phyloP scores from a whole-genome alignment of 2,113 vertebrate genomes.

The Gymnogyps californianus region DNA sequence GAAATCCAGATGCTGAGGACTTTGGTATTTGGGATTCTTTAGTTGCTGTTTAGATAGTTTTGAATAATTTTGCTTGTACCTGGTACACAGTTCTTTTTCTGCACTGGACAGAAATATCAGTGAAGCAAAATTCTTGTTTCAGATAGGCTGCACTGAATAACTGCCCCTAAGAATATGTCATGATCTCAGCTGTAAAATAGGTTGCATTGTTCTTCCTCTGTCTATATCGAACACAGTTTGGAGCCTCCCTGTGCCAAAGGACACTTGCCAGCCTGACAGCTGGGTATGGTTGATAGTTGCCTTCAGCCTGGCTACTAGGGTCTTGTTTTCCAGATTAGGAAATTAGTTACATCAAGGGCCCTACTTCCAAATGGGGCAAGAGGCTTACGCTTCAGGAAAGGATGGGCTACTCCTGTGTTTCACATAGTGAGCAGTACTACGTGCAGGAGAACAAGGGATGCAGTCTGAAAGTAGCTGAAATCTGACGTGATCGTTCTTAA shows the following conservation, averaged over 20 bases:
- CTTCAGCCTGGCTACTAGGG: not conserved
- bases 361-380: not conserved
- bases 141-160: not conserved
- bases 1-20: not conserved
- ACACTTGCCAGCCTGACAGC: conserved; percentile 6
- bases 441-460: not conserved
- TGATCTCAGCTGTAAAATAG: conserved; percentile 17
- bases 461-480: not conserved
- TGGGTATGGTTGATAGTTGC: not conserved
- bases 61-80: not conserved
- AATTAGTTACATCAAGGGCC: not conserved
- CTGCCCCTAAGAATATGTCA: not conserved
- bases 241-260: not conserved
- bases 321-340: not conserved
- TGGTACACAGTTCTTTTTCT: not conserved
- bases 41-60: not conserved
- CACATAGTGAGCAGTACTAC: not conserved
- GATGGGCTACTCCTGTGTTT: not conserved
- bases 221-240: not conserved
- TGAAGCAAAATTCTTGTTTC: not conserved
- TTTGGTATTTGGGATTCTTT: not conserved
- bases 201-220: not conserved
- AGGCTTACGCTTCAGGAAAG: not conserved
- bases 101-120: not conserved
- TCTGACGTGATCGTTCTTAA: accelerated